Base-by-base conservation (phyloP, 2,888 invertebrate species). In the Antheraea yamamai region DNA sequence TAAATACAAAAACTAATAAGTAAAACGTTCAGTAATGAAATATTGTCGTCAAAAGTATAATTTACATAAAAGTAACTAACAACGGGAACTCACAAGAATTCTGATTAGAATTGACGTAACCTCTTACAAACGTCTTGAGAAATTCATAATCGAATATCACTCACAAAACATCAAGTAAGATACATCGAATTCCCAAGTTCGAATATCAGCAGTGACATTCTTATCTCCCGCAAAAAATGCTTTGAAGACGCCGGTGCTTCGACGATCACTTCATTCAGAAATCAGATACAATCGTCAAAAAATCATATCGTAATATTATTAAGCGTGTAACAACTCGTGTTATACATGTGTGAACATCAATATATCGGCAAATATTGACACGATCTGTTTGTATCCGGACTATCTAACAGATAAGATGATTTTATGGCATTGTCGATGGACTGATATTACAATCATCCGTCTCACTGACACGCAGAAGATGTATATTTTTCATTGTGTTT, bases 311-410 rank as follows among this genome's bases (percentile, higher is more conserved):
- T 78, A 74, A 79, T 76, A 18, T 64, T 47, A 66, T 66, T 76
- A 78, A 75, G 76, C 78, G 75, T 77, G 77, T 76, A 81, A 82
- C 77, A 79, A 86, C 85, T 81, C 87, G 82, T 89, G 91, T 91
- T 86, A 86, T 89, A 91, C 91, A 91, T 87, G 88, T 88, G 88
- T 90, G 79, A 84, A 83, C 77, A 80, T 77, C 76, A 77, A 81
- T 79, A 79, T 83, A 79, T 83, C 80, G 81, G 86, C 86, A 89
- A 92, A 92, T 91, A 92, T 92, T 89, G 88, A 79, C 78, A 83
- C 81, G 82, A 83, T 85, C 83, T 88, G 81, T 88, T 88, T 87
- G 86, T 88, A 82, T 84, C 84, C 82, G 79, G 79, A 81, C 83
- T 88, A 87, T 88, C 88, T 79, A 77, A 76, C 76, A 79, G 90